Evolutionary conservation across 2,797 vertebrate species (phyloP).

Genomic region (Anguilla obscura): DNA sequence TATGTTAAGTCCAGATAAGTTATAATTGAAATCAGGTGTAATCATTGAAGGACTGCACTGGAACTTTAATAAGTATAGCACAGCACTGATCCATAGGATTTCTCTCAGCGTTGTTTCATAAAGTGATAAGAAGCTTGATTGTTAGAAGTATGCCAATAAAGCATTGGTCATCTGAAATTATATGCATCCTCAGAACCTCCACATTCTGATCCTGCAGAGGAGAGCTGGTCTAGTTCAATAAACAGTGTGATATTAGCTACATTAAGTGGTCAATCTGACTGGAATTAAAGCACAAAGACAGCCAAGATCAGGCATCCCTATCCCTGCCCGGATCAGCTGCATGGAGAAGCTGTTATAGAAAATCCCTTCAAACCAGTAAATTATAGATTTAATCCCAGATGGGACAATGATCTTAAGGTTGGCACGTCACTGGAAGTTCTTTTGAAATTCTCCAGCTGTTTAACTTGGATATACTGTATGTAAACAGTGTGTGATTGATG

Average conservation of each 20-base stretch:
- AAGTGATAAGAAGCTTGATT: not conserved
- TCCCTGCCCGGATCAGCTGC: not conserved
- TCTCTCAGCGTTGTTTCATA: not conserved
- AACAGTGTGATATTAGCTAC: not conserved
- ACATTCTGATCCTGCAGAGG: not conserved
- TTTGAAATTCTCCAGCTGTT: not conserved
- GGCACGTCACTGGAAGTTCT: not conserved
- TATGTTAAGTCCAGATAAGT: not conserved
- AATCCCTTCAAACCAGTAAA: not conserved
- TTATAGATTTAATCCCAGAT: not conserved
- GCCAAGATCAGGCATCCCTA: not conserved
- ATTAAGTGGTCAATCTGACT: not conserved
- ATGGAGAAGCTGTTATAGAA: not conserved
- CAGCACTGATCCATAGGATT: not conserved
- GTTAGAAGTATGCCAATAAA: not conserved
- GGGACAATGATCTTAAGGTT: not conserved
- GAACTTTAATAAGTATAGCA: not conserved
- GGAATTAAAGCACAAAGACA: too few species aligned
- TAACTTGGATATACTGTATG: not conserved
- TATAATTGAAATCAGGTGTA: not conserved
- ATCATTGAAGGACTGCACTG: not conserved
- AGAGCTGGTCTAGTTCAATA: not conserved
- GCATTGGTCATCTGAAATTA: not conserved
- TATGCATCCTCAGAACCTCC: not conserved
- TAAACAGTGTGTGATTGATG: too few species aligned